Conservation (phyloP, 2,113 vertebrate species). For the Dryoscopus gambensis region DNA sequence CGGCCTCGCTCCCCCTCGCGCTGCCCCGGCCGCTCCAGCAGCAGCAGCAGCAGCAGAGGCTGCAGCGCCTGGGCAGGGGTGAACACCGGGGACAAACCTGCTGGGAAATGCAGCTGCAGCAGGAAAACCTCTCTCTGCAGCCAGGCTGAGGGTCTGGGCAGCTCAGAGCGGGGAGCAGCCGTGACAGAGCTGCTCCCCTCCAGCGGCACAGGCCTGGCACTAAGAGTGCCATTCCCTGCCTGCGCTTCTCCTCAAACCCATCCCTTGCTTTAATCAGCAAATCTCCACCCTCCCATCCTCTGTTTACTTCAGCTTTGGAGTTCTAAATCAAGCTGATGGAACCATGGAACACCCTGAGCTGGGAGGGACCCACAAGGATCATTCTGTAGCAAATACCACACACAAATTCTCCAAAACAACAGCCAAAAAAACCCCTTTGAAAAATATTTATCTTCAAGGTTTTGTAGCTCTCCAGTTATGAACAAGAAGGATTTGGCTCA, state of each 20-base stretch:
- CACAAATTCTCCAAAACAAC: background rate
- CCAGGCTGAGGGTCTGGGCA: background rate
- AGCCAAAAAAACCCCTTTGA: background rate
- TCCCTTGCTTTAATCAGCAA: background rate
- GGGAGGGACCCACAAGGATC: background rate
- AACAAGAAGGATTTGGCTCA: background rate
- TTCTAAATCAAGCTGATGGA: background rate
- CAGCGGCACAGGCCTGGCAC: background rate
- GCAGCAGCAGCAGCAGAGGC: background rate
- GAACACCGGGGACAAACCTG: background rate
- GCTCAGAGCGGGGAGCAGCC: background rate
- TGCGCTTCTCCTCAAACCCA: background rate
- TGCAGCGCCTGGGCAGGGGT: background rate
- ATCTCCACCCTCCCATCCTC: background rate
- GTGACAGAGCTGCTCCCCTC: background rate
- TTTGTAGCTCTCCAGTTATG: background rate
- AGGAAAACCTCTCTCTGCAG: background rate
- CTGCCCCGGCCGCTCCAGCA: background rate
- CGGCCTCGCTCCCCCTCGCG: fast-evolving
- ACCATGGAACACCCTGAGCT: background rate
- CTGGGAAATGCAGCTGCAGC: background rate
- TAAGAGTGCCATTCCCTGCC: fast-evolving
- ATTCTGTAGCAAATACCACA: background rate
- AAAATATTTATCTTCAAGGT: background rate
- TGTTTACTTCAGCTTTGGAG: background rate